Conservation (phyloP, 2,113 vertebrate species). For the Pao palembangensis region DNA sequence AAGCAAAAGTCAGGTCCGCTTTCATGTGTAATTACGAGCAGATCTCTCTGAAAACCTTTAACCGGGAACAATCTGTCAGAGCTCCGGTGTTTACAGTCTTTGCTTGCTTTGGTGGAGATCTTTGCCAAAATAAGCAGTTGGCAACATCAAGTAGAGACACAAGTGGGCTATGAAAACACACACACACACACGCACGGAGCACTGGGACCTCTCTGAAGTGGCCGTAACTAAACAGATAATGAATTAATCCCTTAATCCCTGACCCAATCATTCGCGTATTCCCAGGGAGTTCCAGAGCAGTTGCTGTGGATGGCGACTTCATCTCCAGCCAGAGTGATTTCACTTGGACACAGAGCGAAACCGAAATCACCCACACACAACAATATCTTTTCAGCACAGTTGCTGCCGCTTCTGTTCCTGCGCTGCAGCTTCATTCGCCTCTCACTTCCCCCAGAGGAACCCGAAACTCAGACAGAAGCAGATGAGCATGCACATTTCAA, state of each 20-base stretch:
- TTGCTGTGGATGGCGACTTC: conserved; percentile 18
- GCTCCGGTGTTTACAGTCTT: conserved; percentile 36
- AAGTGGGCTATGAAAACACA: conserved; percentile 14
- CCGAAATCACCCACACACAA: background rate
- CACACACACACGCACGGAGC: conserved; percentile 1
- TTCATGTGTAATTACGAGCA: conserved; percentile 20
- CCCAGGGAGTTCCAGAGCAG: conserved; percentile 27
- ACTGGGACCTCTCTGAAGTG: conserved; percentile 33
- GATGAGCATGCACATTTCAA: background rate
- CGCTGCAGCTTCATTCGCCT: no score
- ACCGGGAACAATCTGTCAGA: conserved; percentile 24
- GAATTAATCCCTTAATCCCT: conserved; percentile 62
- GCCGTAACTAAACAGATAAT: conserved; percentile 53
- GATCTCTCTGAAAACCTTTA: conserved; percentile 25
- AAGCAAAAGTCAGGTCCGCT: background rate
- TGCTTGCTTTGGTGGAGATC: conserved; percentile 26
- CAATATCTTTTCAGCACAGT: background rate
- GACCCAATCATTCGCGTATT: conserved; percentile 55
- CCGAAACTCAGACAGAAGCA: background rate
- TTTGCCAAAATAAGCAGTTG: conserved; percentile 34
- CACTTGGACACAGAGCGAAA: conserved; percentile 5
- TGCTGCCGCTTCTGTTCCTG: background rate
- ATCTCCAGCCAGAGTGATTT: conserved; percentile 26
- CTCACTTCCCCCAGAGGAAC: background rate
- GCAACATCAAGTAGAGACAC: conserved; percentile 17